phyloP scores from a whole-genome alignment of 35 echinoderm and acorn worm species.

The Eucidaris tribuloides region DNA sequence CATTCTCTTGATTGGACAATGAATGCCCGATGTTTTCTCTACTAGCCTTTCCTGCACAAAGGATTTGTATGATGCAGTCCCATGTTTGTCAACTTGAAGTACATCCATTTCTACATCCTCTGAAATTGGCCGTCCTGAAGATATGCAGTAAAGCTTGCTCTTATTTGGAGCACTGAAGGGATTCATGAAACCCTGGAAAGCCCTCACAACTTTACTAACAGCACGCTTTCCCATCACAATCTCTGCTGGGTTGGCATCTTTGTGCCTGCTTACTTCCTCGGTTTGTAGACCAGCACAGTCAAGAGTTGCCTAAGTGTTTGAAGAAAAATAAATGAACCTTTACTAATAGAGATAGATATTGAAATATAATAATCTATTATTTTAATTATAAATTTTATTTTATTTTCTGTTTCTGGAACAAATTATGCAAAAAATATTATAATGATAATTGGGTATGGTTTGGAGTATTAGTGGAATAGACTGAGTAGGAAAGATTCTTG shows the following conservation, averaged over 20 bases:
- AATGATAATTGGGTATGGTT: too few species aligned
- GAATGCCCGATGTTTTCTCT: background rate
- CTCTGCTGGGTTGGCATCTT: constrained; percentile 34
- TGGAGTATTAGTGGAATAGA: background rate
- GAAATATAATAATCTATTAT: background rate
- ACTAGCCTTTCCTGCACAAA: background rate
- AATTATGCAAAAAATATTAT: background rate
- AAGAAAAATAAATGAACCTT: background rate
- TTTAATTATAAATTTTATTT: background rate
- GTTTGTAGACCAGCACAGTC: constrained; percentile 12
- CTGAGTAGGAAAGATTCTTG: background rate
- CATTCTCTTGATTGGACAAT: background rate
- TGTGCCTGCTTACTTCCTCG: constrained; percentile 21
- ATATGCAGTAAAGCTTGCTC: constrained; percentile 33
- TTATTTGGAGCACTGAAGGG: constrained; percentile 24
- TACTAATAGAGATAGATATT: background rate
- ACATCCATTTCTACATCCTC: background rate
- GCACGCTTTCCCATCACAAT: constrained; percentile 5
- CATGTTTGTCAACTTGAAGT: constrained; percentile 7
- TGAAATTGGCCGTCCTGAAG: constrained; percentile 23
- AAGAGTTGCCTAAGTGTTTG: background rate
- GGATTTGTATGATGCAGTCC: background rate
- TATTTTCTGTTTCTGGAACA: background rate
- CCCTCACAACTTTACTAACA: background rate
- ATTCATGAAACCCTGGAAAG: constrained; percentile 17